Base-by-base conservation (phyloP, 2,888 invertebrate genomes). In the Sinopyrophorus schimmeli region DNA sequence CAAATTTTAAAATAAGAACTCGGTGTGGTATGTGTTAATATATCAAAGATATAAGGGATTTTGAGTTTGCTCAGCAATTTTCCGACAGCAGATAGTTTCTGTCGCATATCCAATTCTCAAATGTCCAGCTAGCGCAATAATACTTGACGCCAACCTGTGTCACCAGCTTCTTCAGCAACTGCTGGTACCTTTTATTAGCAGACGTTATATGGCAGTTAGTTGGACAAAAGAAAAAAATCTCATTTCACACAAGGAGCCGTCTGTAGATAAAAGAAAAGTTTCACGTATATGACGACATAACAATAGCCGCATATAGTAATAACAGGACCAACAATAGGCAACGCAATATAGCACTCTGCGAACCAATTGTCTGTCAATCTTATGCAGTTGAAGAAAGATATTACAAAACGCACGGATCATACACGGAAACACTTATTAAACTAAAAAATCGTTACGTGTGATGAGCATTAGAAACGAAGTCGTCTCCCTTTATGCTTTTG, bases 141-240 rank as follows among this genome's bases (percentile, higher is more conserved):
- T 61, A 62, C 61, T 59, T 61, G 57, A 57, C 54, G 54, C 51
- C 64, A 65, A 63, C 64, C 63, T 65, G 64, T 61, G 62, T 62
- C 64, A 58, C 53, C 14, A 55, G 50, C 53, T 52, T 55, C 57
- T 58, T 55, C 54, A 56, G 52, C 56, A 55, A 55, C 61, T 55
- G 56, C 53, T 53, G 53, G 53, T 60, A 68, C 68, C 68, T 68
- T 68, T 68, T 68, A 68, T 68, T 67, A 67, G 63, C 57, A 59
- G 58, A 59, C 62, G 66, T 67, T 68, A 69, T 69, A 66, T 60
- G 64, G 67, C 67, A 65, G 67, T 69, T 69, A 66, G 65, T 58
- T 54, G 68, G 64, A 68, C 66, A 69, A 70, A 65, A 65, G 65
- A 65, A 70, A 61, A n/a, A 68, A 69, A 68, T 68, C 69, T 70